Evolutionary conservation across 2,797 vertebrate genomes (phyloP).

Genomic region (Helostoma temminkii): DNA sequence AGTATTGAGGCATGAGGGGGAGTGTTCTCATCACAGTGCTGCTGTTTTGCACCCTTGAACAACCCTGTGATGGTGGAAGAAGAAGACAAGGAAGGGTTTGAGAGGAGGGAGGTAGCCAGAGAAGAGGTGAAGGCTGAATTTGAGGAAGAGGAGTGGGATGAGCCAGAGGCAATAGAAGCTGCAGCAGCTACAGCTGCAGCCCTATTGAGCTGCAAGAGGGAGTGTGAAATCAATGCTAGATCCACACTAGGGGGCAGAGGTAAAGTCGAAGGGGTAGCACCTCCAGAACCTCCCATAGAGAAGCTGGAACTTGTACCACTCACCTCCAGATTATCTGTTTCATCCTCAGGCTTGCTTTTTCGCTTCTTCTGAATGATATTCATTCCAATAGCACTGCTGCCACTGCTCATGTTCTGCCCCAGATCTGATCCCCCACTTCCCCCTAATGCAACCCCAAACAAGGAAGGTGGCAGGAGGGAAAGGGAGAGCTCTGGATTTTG

Average conservation of each 20-base stretch:
- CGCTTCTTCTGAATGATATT: constrained; percentile 77
- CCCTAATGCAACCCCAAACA: constrained; percentile 84
- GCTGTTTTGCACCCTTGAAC: constrained; percentile 82
- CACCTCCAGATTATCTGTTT: constrained; percentile 74
- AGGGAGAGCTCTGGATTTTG: constrained; percentile 93
- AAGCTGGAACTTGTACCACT: constrained; percentile 62
- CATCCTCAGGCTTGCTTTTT: constrained; percentile 80
- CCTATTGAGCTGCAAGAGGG: constrained; percentile 85
- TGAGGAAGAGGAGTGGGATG: constrained; percentile 69
- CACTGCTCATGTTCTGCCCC: constrained; percentile 67
- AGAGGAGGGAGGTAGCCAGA: constrained; percentile 77
- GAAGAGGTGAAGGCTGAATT: constrained; percentile 80
- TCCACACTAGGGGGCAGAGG: constrained; percentile 85
- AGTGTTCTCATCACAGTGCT: constrained; percentile 86
- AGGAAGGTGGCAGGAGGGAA: constrained; percentile 90
- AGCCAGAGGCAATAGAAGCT: constrained; percentile 73
- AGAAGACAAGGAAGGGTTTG: constrained; percentile 79
- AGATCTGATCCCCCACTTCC: constrained; percentile 70
- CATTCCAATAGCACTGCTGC: constrained; percentile 50
- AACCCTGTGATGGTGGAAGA: constrained; percentile 80
- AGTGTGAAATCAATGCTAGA: constrained; percentile 86
- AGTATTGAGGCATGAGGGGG: constrained; percentile 82
- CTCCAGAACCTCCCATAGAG: constrained; percentile 72
- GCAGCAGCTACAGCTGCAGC: constrained; percentile 81
- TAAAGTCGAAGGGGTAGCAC: constrained; percentile 79